Conservation (phyloP, 2,797 vertebrate genomes). For the Rhinophrynus dorsalis region DNA sequence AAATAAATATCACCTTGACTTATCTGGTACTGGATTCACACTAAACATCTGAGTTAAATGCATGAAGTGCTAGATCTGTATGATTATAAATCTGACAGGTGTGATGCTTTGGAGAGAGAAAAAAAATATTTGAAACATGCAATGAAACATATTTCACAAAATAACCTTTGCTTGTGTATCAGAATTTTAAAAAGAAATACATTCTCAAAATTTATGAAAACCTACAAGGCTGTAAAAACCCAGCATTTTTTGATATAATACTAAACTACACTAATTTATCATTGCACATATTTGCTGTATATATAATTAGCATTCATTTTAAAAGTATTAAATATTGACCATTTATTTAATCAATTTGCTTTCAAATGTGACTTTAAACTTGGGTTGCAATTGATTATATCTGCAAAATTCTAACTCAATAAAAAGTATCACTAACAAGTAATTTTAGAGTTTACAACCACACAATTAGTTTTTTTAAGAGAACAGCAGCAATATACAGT, state of each 20-base stretch:
- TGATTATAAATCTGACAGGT: constrained; percentile 51
- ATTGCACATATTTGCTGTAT: constrained; percentile 80
- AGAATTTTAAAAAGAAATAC: constrained; percentile 57
- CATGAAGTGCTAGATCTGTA: constrained; percentile 55
- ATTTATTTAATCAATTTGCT: constrained; percentile 82
- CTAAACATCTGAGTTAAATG: constrained; percentile 54
- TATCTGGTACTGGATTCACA: constrained; percentile 38
- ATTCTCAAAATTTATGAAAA: background rate
- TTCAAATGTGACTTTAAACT: constrained; percentile 79
- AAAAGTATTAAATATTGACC: constrained; percentile 83
- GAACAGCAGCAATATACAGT: too few species aligned
- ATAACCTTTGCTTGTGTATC: constrained; percentile 60
- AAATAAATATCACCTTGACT: constrained; percentile 57
- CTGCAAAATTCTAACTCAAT: constrained; percentile 71
- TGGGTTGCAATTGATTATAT: constrained; percentile 72
- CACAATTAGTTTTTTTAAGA: too few species aligned
- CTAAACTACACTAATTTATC: constrained; percentile 79
- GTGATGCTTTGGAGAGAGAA: constrained; percentile 37
- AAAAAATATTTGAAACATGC: constrained; percentile 53
- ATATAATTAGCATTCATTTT: constrained; percentile 84
- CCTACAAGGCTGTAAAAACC: constrained; percentile 50
- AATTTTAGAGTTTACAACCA: too few species aligned
- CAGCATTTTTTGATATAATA: constrained; percentile 71
- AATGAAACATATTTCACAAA: constrained; percentile 55
- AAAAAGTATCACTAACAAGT: too few species aligned